Percentiles rank a stretch among this genome's conserved stretches.
These are phyloP conservation scores for Strix aluco DNA, from an alignment of 2,113 vertebrate species.

Conservation along the genomic window DNA sequence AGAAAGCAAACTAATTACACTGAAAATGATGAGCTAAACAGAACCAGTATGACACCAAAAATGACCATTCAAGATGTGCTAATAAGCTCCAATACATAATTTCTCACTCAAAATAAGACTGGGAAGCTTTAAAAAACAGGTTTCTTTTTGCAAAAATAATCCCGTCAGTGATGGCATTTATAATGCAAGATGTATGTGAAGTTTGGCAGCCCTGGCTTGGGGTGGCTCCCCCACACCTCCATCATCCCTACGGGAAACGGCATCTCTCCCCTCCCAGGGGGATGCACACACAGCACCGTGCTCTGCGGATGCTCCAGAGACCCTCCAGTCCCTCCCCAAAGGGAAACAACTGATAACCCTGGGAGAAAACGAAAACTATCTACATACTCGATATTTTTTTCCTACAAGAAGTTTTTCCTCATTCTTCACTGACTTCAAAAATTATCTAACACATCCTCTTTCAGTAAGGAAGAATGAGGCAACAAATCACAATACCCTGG, in stretches of 20 bases:
- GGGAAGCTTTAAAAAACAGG: neutral
- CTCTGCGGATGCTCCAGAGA: neutral
- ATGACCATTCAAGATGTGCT: neutral
- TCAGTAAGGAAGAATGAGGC: neutral
- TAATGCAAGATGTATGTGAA: neutral
- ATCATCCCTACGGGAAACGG: fast-evolving
- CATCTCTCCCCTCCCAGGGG: neutral
- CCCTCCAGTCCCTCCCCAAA: neutral
- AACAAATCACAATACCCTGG: neutral
- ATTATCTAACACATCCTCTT: neutral
- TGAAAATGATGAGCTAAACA: neutral
- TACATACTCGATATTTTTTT: neutral
- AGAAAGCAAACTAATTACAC: constrained; percentile 1
- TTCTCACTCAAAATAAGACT: neutral
- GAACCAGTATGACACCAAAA: neutral
- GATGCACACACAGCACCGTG: neutral
- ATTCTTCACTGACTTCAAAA: neutral
- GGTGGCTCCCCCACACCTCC: neutral
- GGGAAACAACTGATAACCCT: neutral
- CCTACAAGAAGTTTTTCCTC: neutral
- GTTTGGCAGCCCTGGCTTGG: neutral
- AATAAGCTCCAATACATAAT: neutral
- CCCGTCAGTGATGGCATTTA: neutral
- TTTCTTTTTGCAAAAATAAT: neutral
- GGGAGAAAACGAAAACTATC: neutral